Percentiles rank a stretch among this genome's conserved stretches.
Evolutionary conservation across 2,797 vertebrate genomes (phyloP).

Genomic region (Erithacus rubecula): DNA sequence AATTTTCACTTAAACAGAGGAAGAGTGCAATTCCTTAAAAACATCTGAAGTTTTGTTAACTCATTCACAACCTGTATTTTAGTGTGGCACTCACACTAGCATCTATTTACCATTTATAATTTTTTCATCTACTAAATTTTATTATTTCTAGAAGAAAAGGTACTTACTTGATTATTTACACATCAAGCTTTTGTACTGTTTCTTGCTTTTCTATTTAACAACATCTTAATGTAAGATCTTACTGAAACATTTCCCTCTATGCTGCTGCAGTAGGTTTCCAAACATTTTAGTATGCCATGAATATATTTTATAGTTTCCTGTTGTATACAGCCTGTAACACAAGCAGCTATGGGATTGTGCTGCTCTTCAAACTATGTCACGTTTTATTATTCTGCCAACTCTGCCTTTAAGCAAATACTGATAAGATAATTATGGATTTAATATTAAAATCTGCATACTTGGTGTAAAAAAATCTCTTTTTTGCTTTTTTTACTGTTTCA

Average conservation of each 20-base stretch:
- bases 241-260: not conserved
- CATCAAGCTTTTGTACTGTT: not conserved
- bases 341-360: not conserved
- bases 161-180: not conserved
- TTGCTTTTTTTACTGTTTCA: not conserved
- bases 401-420: conserved; percentile 14
- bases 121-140: not conserved
- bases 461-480: not conserved
- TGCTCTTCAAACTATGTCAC: conserved; percentile 11
- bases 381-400: conserved; percentile 17
- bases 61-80: not conserved
- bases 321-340: not conserved
- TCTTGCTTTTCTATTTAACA: not conserved
- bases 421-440: not conserved
- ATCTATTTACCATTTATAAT: not conserved
- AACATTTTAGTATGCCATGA: not conserved
- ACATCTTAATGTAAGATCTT: not conserved
- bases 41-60: not conserved
- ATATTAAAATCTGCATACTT: not conserved
- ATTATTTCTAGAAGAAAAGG: not conserved
- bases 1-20: not conserved
- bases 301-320: not conserved
- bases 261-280: not conserved
- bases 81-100: not conserved
- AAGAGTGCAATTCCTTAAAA: not conserved